Base-by-base conservation (phyloP, 2,888 invertebrate genomes). In the Nomada fucata region DNA sequence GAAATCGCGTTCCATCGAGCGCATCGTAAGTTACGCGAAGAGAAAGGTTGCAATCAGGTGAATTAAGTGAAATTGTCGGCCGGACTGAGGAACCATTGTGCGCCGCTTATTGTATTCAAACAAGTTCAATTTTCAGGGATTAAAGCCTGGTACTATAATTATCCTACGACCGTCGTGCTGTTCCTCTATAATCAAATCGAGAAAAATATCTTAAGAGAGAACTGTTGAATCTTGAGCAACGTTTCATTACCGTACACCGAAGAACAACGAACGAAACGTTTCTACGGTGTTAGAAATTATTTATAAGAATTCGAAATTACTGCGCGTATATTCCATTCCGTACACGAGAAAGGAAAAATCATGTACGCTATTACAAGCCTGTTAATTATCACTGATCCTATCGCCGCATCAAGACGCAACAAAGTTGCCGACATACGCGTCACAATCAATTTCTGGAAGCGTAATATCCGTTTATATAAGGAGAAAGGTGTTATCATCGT, bases 21-120 rank as follows among this genome's bases (percentile, higher is more conserved):
- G 79, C 74, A 82, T 84, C 77, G 77, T 67, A 69, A 68, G 88
- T 91, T 91, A 88, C 86, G 88, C 90, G 91, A 91, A 87, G 91
- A 87, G 91, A 91, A 91, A 91, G 90, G 91, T 90, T 88, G 85
- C 83, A 85, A 90, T 91, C 88, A 84, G 78, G 73, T 69, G 79
- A 86, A 86, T 85, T 84, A 87, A 86, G 89, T 83, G 89, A 90
- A 89, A 90, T 90, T 89, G 83, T 82, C 52, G 68, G 69, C 64
- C 76, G 79, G 65, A 72, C 75, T 64, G 72, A 77, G 76, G 83
- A 86, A 85, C 61, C 78, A 79, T 74, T 64, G 59, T 52, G 0
- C 67, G 10, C 55, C 23, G 59, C n/a, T 79, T 52, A 80, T 81
- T 82, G 83, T 84, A 72, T 80, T 82, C 77, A 73, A 73, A 80